These are phyloP conservation scores for Notodonta ziczac DNA, from an alignment of 2,888 invertebrate genomes.

Conservation along the genomic window DNA sequence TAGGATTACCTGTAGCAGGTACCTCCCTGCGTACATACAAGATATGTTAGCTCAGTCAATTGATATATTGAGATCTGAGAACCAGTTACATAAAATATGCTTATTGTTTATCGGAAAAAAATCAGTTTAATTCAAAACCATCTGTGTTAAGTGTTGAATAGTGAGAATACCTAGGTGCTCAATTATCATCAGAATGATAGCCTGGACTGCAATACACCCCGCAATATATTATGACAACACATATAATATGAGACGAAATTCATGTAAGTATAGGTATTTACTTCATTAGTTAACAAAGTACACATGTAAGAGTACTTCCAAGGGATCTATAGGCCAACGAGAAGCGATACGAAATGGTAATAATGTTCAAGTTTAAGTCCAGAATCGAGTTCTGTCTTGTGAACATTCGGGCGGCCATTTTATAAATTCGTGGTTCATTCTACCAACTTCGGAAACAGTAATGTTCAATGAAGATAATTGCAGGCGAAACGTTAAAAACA, in stretches of 20 bases:
- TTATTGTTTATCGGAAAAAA: neutral
- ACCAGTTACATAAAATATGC: neutral
- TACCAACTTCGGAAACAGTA: no score
- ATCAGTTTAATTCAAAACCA: neutral
- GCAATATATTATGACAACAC: conserved; percentile 16
- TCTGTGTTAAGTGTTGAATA: neutral
- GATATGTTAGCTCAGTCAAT: neutral
- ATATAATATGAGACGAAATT: conserved; percentile 15
- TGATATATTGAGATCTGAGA: neutral
- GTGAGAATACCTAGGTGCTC: neutral
- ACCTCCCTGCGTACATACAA: neutral
- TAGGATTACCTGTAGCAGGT: neutral
- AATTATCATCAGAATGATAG: conserved; percentile 14
- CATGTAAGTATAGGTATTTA: conserved; percentile 36
- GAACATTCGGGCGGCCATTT: no score
- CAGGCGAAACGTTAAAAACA: no score
- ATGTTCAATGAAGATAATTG: no score
- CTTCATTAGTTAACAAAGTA: neutral
- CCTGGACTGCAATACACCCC: conserved; percentile 30
- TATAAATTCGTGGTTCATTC: no score
- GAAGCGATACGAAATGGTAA: no score
- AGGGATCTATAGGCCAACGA: no score
- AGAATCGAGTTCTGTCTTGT: no score
- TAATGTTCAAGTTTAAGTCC: no score
- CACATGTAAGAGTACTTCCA: no score